Base-by-base conservation (phyloP, 2,888 invertebrate species). In the Acronicta aceris region DNA sequence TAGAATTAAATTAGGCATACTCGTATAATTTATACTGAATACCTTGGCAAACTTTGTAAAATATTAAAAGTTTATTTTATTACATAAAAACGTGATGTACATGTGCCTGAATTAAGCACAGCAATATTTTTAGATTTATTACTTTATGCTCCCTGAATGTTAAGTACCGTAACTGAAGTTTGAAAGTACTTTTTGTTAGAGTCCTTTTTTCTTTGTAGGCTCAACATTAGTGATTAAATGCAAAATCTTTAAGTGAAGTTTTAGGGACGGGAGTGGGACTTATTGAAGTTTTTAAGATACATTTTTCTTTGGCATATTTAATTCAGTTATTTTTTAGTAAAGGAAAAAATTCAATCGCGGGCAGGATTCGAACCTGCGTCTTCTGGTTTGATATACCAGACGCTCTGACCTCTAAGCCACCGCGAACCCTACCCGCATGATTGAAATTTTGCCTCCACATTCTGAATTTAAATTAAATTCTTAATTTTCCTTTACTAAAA, bases 91-190 rank as follows among this genome's bases (percentile, higher is more conserved):
- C 48, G 30, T 64, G 74, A 56, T 46, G 64, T 60, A 47, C 52
- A 25, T 47, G 25, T 17, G 59, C 41, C 42, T 12, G 21, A 69
- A 59, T 58, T 48, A 45, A 46, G 36, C 4, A 17, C 12, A 53
- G 48, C 52, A 55, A 73, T 69, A 60, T 69, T 74, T 67, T 60
- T 33, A 65, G 70, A 74, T 69, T 65, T 69, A 74, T 69, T 65
- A 53, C 65, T 69, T 59, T 59, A 10, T 52, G 59, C 27, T 52
- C 45, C 52, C 53, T 56, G 70, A 71, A 69, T 69, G 3, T 53
- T 38, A 74, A 71, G 58, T 45, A 33, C 12, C 33, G 12, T 33
- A 15, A 36, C 5, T 7, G 5, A 60, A 60, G 45, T 60, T 69
- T 1, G 17, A 2, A 30, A 42, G 21, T 36, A 30, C 33, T 53